Conservation (phyloP, 2,888 invertebrate genomes). For the Melieria crassipennis region DNA sequence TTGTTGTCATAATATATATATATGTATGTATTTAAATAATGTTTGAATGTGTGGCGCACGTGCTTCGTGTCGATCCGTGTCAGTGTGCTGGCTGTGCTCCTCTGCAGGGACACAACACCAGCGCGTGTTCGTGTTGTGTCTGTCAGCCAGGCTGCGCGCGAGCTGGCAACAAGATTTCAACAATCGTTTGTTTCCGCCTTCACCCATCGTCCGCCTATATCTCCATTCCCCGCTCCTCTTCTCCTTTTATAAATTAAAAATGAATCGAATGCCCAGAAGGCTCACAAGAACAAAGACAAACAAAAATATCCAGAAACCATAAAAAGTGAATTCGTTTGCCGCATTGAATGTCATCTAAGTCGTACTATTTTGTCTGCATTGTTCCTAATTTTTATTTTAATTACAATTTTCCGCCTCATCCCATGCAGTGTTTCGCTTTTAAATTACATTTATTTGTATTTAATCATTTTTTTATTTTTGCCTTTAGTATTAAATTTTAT, state of each 20-base stretch:
- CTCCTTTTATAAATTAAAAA: neutral
- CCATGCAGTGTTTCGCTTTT: neutral
- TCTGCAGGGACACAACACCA: slow-evolving; percentile 5
- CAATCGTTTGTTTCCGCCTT: neutral
- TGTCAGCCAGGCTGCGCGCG: neutral
- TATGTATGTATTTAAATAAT: slow-evolving; percentile 28
- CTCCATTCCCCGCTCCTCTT: no score
- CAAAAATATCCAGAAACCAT: no score
- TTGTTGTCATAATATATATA: slow-evolving; percentile 33
- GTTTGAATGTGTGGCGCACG: slow-evolving; percentile 30
- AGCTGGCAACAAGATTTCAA: neutral
- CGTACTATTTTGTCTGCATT: slow-evolving; percentile 43
- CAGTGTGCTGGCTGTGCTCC: neutral
- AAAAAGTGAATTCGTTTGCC: slow-evolving; percentile 20
- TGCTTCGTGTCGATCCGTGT: slow-evolving; percentile 23
- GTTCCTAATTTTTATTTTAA: neutral
- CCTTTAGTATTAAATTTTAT: neutral
- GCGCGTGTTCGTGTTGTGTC: slow-evolving; percentile 4
- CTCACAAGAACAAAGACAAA: slow-evolving; percentile 14
- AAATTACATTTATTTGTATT: no score
- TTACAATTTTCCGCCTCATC: neutral
- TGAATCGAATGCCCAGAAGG: slow-evolving; percentile 26
- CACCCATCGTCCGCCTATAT: neutral
- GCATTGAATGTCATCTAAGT: slow-evolving; percentile 51
- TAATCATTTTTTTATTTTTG: no score